Conservation (phyloP, 2,888 invertebrate species). For the Diplolepis rosae region DNA sequence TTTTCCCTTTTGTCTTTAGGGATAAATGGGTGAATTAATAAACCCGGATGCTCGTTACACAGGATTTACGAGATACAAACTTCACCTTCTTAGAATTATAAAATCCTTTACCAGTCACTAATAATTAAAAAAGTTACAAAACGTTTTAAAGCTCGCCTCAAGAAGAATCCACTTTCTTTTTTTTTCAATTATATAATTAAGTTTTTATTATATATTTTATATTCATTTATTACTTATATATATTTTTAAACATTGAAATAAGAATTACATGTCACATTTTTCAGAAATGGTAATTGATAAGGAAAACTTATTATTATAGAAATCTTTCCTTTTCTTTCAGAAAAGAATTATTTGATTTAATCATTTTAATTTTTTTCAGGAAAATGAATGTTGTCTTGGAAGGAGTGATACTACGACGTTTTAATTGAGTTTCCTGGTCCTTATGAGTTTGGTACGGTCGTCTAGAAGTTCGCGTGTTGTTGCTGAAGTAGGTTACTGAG, state of each 20-base stretch:
- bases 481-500: slow-evolving; percentile 23
- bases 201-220: too few relatives aligned
- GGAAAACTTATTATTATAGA: not conserved
- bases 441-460: slow-evolving; percentile 11
- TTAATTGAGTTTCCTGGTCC: slow-evolving; percentile 19
- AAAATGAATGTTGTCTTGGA: not conserved
- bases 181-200: too few relatives aligned
- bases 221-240: too few relatives aligned
- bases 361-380: not conserved
- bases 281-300: too few relatives aligned
- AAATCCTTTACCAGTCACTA: not conserved
- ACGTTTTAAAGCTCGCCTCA: not conserved
- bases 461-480: slow-evolving; percentile 18
- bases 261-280: too few relatives aligned
- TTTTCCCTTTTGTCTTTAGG: not conserved
- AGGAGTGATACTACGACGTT: not conserved
- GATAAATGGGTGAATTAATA: not conserved
- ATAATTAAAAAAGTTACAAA: not conserved
- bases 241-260: too few relatives aligned
- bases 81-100: not conserved
- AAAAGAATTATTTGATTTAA: not conserved
- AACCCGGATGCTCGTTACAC: not conserved
- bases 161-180: not conserved
- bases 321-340: too few relatives aligned
- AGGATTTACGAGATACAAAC: not conserved